phyloP scores from a whole-genome alignment of 2,113 vertebrate species.

The Albula glossodonta region DNA sequence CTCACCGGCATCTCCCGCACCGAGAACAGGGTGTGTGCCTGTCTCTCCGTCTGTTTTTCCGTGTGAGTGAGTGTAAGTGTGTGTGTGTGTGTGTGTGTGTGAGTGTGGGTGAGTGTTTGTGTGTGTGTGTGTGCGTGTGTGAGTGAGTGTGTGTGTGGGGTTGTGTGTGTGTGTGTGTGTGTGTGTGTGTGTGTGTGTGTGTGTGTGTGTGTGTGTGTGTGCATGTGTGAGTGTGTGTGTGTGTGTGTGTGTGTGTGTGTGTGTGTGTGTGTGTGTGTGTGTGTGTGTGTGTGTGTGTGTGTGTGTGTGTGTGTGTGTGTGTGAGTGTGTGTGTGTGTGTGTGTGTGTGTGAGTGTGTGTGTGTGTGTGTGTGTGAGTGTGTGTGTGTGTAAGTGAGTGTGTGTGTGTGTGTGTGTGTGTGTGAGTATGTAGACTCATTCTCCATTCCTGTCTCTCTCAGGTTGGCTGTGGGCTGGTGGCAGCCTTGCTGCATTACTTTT shows the following conservation, averaged over 20 bases:
- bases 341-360: slow-evolving; percentile 11
- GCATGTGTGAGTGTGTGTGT: slow-evolving; percentile 8
- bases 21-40: slow-evolving; percentile 33
- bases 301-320: slow-evolving; percentile 7
- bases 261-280: too few species aligned
- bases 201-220: too few species aligned
- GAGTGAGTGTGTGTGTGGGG: slow-evolving; percentile 12
- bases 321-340: slow-evolving; percentile 17
- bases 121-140: too few species aligned
- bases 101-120: too few species aligned
- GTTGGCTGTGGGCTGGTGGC: slow-evolving; percentile 76
- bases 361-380: slow-evolving; percentile 10
- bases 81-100: slow-evolving; percentile 18
- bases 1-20: slow-evolving; percentile 70
- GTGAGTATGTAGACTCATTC: too few species aligned
- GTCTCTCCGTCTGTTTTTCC: not conserved
- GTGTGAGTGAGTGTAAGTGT: too few species aligned
- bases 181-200: slow-evolving; percentile 20
- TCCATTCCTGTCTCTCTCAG: slow-evolving; percentile 47
- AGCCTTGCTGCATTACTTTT: slow-evolving; percentile 78
- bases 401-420: slow-evolving; percentile 9
- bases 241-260: slow-evolving; percentile 28
- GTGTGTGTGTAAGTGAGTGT: not conserved
- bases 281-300: not conserved
- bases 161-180: slow-evolving; percentile 3